Base-by-base conservation (phyloP, 64 coral and sea anemone species). In the Hydrozoanthus tunicans region DNA sequence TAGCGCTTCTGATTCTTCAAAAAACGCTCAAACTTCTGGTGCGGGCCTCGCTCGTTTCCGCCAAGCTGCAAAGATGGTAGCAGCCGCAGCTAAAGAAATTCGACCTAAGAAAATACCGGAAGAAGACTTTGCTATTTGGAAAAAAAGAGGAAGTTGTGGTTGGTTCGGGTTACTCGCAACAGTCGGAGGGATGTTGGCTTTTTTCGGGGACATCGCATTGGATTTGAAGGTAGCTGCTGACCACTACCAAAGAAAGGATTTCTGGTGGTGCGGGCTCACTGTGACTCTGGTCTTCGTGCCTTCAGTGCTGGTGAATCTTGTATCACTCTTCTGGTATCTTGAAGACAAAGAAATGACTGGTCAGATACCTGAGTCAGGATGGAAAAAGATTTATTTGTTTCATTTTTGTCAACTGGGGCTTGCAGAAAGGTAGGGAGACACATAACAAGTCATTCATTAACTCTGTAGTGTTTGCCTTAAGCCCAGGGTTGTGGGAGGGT, bases 251-350 rank as follows among this genome's bases (percentile, higher is more conserved):
- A 71, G 72, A 58, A 80, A 80, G 0, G 58, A 93, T 58, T 79
- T 83, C 73, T 94, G 72, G 65, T 97, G 95, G 95, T 85, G 92
- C 5, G 62, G 74, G 64, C 81, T 97, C 6, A 97, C 95, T 4
- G 51, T 89, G 0, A n/a, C 91, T 32, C 73, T 97, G 43, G 95
- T 97, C 12, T 13, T 92, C 11, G 68, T 94, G 32, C 95, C 95
- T 55, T 83, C 95, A 9, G 5, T 92, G 5, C 9, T 97, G 6
- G 90, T 91, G 56, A 97, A 97, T 82, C 9, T 97, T 0, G 83
- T 97, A 1, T 97, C 95, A 7, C 94, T 91, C 57, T 94, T 94
- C 84, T 97, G 92, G 82, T 97, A 97, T 90, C 86, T 91, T 59
- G 95, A 97, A 5, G 95, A 97, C 61, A 53, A 91, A n/a, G 68